Evolutionary conservation across 2,797 vertebrate genomes (phyloP), one percentile per base, ranked within the genome.

Genomic region (Hyperoplus lanceolatus): DNA sequence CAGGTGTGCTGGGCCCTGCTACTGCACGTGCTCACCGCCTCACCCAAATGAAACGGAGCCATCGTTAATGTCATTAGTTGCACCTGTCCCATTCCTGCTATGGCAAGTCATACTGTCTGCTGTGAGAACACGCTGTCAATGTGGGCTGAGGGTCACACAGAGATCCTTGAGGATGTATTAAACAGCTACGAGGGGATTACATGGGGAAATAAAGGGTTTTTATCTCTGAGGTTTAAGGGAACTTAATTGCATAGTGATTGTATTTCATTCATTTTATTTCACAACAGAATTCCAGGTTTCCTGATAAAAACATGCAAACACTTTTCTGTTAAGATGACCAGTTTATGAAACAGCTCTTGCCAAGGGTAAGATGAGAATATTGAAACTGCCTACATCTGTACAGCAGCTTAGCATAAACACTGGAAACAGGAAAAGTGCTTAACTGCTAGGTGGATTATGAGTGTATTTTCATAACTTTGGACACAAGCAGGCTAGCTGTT

Each of bases 1-100:
- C 68, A 78, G 57, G 51, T 80, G 68, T 71, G 60, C 64, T 4
- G 29, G 8, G 21, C 48, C 41, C 50, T 48, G 60, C 43, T 43
- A 14, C 10, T 61, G 61, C 71, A 62, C 50, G 16, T 38, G 54
- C 46, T 65, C 42, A 56, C 8, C 4, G 5, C 38, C 58, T 56
- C 39, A 48, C n/a, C 8, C 7, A 53, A 56, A 65, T 56, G 29
- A n/a, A 76, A 12, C 3, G 1, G 48, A 79, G 56, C 4, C 53
- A 67, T 54, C 1, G 2, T 73, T 73, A 49, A 77, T 46, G 13
- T 13, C 15, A 55, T 45, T 50, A 59, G 45, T 43, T 63, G 45
- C 29, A 69, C 43, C 50, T 46, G 46, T 38, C 45, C 21, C 51
- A 49, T 61, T 53, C 8, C 38, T 63, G 62, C 58, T 12, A 13